Percentiles rank a stretch among this genome's conserved stretches.
Conservation (phyloP, 92 coral and sea anemone species). For the Palythoa grandiflora region DNA sequence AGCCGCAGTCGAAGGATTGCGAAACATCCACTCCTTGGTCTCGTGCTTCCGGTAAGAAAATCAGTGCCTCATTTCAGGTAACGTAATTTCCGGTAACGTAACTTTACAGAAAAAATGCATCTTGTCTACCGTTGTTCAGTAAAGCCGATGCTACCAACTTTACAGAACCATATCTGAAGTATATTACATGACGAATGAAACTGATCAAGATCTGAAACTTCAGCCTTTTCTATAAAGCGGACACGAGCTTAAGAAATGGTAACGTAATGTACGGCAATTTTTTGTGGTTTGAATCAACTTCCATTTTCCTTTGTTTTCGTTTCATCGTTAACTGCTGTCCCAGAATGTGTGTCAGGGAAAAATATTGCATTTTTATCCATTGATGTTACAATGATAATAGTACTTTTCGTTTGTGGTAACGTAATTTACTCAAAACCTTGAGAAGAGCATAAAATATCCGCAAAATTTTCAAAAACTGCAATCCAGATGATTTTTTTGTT, state of each 20-base stretch:
- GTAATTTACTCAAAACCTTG: slow-evolving; percentile 25
- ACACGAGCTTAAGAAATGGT: neutral
- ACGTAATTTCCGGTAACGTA: slow-evolving; percentile 4
- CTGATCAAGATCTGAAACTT: neutral
- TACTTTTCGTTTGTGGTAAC: slow-evolving; percentile 20
- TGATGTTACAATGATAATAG: slow-evolving; percentile 7
- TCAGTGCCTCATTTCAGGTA: slow-evolving; percentile 8
- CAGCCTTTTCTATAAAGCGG: neutral
- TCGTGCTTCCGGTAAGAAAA: slow-evolving; percentile 8
- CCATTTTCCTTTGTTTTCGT: neutral
- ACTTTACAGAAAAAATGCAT: neutral
- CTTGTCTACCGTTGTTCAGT: slow-evolving; percentile 5
- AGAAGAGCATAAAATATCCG: neutral
- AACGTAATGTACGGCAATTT: neutral
- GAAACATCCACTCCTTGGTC: slow-evolving; percentile 1
- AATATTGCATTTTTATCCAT: neutral
- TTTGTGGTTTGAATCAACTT: neutral
- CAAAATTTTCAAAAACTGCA: neutral
- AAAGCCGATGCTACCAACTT: neutral
- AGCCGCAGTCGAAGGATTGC: neutral
- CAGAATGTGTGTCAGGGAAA: slow-evolving; percentile 16
- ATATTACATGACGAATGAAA: neutral
- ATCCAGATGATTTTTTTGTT: neutral
- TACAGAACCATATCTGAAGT: neutral
- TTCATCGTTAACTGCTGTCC: slow-evolving; percentile 13